Conservation (phyloP, 2,113 vertebrate species). For the Thymallus thymallus region DNA sequence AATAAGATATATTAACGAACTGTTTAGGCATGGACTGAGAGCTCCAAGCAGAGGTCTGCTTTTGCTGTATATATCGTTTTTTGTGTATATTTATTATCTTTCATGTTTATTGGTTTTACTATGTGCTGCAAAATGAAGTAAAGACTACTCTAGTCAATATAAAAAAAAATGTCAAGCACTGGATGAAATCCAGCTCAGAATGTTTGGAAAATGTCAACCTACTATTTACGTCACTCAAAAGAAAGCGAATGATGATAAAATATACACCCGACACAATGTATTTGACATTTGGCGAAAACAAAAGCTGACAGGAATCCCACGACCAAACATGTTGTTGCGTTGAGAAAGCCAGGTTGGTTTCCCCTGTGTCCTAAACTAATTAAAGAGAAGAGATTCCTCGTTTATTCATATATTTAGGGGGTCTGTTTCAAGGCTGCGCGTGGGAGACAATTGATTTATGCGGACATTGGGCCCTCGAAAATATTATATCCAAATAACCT, state of each 20-base stretch:
- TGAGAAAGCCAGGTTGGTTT: not conserved
- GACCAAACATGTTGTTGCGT: not conserved
- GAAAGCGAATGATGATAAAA: not conserved
- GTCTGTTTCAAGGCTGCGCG: not conserved
- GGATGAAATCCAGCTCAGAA: not conserved
- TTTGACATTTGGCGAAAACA: not conserved
- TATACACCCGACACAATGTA: not conserved
- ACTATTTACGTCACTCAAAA: not conserved
- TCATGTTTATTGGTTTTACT: no score
- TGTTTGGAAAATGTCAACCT: not conserved
- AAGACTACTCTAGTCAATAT: no score
- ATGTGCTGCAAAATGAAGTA: no score
- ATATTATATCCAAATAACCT: slow-evolving; percentile 19
- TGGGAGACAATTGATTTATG: slow-evolving; percentile 16
- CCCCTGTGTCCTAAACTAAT: slow-evolving; percentile 5
- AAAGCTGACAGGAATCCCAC: not conserved
- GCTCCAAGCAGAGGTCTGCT: no score
- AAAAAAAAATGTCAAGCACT: not conserved
- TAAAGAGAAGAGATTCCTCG: not conserved
- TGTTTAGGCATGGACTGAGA: no score
- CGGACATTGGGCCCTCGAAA: not conserved
- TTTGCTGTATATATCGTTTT: no score
- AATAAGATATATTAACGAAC: no score
- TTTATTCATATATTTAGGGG: not conserved
- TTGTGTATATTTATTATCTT: no score